Evolutionary conservation across 2,797 vertebrate genomes (phyloP).

Genomic region (Melopsittacus undulatus): DNA sequence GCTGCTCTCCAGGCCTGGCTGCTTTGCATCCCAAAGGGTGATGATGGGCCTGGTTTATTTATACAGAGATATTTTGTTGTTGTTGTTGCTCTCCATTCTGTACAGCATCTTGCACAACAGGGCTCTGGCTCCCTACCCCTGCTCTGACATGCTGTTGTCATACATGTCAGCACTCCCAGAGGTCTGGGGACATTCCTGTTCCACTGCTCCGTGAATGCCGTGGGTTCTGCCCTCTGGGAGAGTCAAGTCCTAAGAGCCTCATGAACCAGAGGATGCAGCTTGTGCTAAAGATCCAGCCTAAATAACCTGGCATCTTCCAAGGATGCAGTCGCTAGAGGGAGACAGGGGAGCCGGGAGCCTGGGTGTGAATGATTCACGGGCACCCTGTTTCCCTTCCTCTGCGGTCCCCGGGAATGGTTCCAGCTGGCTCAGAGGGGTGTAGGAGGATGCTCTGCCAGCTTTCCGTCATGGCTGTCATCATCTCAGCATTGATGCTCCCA

Average conservation of each 20-base stretch:
- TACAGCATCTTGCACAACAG: background rate
- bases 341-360: background rate
- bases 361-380: background rate
- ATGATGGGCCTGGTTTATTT: constrained; percentile 26
- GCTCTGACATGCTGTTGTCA: background rate
- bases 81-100: background rate
- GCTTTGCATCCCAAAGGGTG: constrained; percentile 67
- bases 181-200: background rate
- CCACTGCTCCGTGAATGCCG: background rate
- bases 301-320: background rate
- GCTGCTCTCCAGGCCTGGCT: constrained; percentile 54
- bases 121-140: background rate
- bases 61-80: background rate
- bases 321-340: constrained; percentile 1
- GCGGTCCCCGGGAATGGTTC: background rate
- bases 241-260: background rate
- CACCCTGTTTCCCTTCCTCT: background rate
- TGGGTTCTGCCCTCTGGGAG: background rate
- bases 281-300: background rate
- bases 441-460: background rate
- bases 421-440: background rate
- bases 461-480: background rate
- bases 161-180: background rate
- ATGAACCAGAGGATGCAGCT: background rate
- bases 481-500: background rate